Base-by-base conservation (phyloP, 2,113 vertebrate species). In the Stegastes partitus region DNA sequence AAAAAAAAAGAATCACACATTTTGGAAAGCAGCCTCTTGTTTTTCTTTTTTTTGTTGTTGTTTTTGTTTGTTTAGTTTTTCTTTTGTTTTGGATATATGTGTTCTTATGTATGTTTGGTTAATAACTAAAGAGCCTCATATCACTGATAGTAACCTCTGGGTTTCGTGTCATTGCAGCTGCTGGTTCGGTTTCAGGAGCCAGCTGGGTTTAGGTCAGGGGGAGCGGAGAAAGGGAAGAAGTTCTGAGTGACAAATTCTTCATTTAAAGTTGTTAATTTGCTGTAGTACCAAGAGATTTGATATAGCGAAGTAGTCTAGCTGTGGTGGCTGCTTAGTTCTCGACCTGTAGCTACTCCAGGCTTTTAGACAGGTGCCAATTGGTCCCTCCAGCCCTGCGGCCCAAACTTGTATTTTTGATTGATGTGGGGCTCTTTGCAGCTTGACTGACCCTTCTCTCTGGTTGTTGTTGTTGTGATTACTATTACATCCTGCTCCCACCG, bases 401-500 rank as follows among this genome's bases (percentile, higher is more conserved):
- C 77, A 79, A 79, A 79, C 69, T 21, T 89, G 73, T 89, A 56
- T 83, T 79, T 79, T 77, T 83, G 81, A 92, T 73, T 94, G 94
- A 94, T 94, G 88, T 95, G 94, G 93, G 95, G 95, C 94, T 94
- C 94, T 95, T 94, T 94, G 91, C 85, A 89, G 90, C 91, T 91
- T 94, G 88, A 95, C 94, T 95, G 94, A 95, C 92, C 94, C 93
- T 95, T 94, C 81, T 95, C 86, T 95, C 94, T 95, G 94, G 92
- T 95, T 95, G 92, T 94, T 94, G 88, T 92, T 92, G 92, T 93
- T 91, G 91, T 93, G 87, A 90, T 92, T 93, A 91, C 66, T 87
- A 90, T 94, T 93, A 94, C 94, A 94, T 93, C 93, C 93, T 85
- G 95, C 95, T 94, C 94, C 92, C 93, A 93, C 91, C 78, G 93